These are phyloP conservation scores for Platynereis dumerilii DNA, from an alignment of 2,888 invertebrate genomes.

Conservation along the genomic window DNA sequence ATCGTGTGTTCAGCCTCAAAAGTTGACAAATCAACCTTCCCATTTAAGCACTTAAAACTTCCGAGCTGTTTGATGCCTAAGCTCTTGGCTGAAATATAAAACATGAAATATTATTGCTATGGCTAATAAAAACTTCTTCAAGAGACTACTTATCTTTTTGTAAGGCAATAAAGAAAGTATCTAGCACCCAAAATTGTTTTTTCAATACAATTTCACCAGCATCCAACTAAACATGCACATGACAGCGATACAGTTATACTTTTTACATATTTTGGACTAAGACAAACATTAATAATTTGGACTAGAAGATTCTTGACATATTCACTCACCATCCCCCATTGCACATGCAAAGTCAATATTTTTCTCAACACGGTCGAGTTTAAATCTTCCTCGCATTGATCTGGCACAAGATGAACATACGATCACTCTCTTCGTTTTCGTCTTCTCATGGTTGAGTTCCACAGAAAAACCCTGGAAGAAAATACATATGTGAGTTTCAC, in stretches of 20 bases:
- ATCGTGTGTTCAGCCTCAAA: slow-evolving; percentile 59
- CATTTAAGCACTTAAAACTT: slow-evolving; percentile 60
- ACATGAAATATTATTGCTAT: too few relatives aligned
- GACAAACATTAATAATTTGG: too few relatives aligned
- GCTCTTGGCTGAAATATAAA: slow-evolving; percentile 38
- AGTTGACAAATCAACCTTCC: slow-evolving; percentile 61
- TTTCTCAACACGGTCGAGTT: slow-evolving; percentile 48
- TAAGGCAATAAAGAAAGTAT: too few relatives aligned
- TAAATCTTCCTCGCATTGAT: slow-evolving; percentile 59
- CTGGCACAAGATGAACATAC: slow-evolving; percentile 62
- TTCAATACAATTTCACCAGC: too few relatives aligned
- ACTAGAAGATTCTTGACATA: too few relatives aligned
- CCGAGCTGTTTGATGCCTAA: slow-evolving; percentile 53
- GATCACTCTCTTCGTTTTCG: slow-evolving; percentile 23
- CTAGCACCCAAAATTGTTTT: too few relatives aligned
- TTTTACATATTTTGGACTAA: too few relatives aligned
- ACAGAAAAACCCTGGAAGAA: slow-evolving; percentile 48
- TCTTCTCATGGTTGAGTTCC: slow-evolving; percentile 32
- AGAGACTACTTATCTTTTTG: too few relatives aligned
- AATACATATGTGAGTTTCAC: too few relatives aligned
- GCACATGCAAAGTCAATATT: slow-evolving; percentile 57
- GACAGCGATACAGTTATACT: too few relatives aligned
- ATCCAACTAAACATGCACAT: too few relatives aligned
- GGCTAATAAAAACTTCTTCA: too few relatives aligned
- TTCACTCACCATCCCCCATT: slow-evolving; percentile 57